These are phyloP conservation scores for Augochlora pura DNA, from an alignment of 1,140 invertebrate genomes.

Conservation along the genomic window DNA sequence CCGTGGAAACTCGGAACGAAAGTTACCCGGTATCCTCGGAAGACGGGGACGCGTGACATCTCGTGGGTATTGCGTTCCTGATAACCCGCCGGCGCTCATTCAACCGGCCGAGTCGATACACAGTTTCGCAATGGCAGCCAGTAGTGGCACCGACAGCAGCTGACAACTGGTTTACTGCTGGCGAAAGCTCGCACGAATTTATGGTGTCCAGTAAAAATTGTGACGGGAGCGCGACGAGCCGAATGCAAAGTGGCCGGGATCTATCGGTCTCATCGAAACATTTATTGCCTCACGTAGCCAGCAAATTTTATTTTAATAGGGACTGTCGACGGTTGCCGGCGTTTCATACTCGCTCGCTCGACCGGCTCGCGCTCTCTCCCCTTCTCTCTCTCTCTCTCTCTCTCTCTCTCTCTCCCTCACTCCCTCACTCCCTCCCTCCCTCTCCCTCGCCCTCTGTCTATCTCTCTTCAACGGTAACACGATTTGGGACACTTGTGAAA, in stretches of 20 bases:
- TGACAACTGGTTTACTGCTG: not conserved
- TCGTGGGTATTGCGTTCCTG: no score
- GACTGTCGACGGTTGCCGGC: not conserved
- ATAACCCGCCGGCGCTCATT: not conserved
- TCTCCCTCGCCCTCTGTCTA: no score
- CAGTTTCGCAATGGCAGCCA: no score
- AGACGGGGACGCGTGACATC: conserved; percentile 3
- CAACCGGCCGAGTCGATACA: not conserved
- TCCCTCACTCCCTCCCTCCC: no score
- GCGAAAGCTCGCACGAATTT: not conserved
- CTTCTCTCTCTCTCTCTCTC: no score
- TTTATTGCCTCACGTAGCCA: conserved; percentile 13
- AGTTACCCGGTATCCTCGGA: not conserved
- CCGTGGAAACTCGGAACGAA: not conserved
- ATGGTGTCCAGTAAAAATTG: conserved; percentile 2
- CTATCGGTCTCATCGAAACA: not conserved
- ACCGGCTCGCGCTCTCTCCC: no score
- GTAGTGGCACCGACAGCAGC: no score
- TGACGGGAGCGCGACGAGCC: not conserved
- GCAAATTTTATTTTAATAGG: conserved; percentile 42
- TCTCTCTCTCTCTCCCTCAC: no score
- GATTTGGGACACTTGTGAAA: not conserved
- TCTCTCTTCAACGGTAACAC: not conserved
- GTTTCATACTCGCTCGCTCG: no score
- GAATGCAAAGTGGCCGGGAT: not conserved